Evolutionary conservation across 1,140 invertebrate species (phyloP).

Genomic region (Hylaeus anthracinus): DNA sequence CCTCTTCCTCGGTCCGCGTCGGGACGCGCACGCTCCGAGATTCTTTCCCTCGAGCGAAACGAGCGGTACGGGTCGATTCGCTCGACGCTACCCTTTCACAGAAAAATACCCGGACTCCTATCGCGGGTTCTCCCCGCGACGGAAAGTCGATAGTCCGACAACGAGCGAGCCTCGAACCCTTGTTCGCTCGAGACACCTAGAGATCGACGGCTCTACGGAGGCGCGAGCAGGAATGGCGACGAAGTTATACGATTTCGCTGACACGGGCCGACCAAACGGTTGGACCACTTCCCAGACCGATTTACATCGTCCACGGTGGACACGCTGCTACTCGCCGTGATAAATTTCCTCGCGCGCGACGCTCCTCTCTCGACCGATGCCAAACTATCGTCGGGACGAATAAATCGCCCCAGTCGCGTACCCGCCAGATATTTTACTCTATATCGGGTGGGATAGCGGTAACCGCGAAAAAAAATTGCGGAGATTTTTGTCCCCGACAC

Average conservation of each 20-base stretch:
- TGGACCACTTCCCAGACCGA: slow-evolving; percentile 78
- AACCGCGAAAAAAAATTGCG: slow-evolving; percentile 10
- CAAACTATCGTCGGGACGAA: slow-evolving; percentile 54
- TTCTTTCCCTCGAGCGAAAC: background rate
- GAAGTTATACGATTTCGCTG: slow-evolving; percentile 74
- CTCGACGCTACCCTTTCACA: too few relatives aligned
- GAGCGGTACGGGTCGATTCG: too few relatives aligned
- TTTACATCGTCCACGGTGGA: slow-evolving; percentile 67
- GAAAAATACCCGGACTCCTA: too few relatives aligned
- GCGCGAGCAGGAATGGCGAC: slow-evolving; percentile 11
- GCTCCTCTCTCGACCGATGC: slow-evolving; percentile 33
- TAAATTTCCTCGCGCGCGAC: slow-evolving; percentile 46
- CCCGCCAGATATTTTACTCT: slow-evolving; percentile 50
- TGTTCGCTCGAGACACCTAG: too few relatives aligned
- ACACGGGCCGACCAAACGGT: slow-evolving; percentile 71
- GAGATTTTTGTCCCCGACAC: slow-evolving; percentile 19
- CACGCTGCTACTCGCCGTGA: slow-evolving; percentile 47
- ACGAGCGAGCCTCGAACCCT: too few relatives aligned
- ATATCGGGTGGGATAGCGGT: background rate
- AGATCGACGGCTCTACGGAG: too few relatives aligned
- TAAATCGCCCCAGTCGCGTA: slow-evolving; percentile 50
- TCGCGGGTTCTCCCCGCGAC: too few relatives aligned
- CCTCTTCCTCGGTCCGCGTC: background rate
- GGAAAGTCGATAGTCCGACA: background rate
- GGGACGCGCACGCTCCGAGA: background rate